These are phyloP conservation scores for Drosophila nr. fundita DNA, from an alignment of 2,888 invertebrate species.

Conservation along the genomic window DNA sequence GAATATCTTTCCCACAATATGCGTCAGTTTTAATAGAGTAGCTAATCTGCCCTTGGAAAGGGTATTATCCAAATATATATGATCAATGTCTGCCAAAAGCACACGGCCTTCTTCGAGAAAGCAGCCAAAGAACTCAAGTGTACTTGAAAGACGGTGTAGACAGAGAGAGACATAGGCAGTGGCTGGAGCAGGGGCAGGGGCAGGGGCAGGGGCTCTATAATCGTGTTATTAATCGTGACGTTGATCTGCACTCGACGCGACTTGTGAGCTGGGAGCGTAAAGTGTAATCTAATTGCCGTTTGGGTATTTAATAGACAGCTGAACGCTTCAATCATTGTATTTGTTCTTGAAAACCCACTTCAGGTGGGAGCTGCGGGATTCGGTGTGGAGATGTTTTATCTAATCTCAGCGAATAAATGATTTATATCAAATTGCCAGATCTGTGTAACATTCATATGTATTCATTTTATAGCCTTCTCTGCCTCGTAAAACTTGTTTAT, in stretches of 20 bases:
- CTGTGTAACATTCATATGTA: not conserved
- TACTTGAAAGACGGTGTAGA: not conserved
- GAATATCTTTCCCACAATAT: not conserved
- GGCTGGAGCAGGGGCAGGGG: too few species aligned
- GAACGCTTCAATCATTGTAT: slow-evolving; percentile 7
- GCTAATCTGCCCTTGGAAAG: slow-evolving; percentile 9
- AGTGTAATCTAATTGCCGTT: slow-evolving; percentile 22
- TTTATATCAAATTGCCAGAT: slow-evolving; percentile 24
- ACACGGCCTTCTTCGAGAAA: slow-evolving; percentile 35
- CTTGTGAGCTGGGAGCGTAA: not conserved
- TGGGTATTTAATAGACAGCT: slow-evolving; percentile 28
- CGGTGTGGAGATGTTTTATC: slow-evolving; percentile 7
- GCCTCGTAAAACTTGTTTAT: slow-evolving; percentile 29
- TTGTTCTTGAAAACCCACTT: slow-evolving; percentile 1
- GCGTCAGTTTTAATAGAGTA: not conserved
- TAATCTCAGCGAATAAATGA: slow-evolving; percentile 14
- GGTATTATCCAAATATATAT: slow-evolving; percentile 1
- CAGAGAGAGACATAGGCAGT: not conserved
- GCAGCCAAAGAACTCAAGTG: not conserved
- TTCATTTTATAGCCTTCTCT: slow-evolving; percentile 2
- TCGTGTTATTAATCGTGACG: slow-evolving; percentile 26
- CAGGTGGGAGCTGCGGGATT: not conserved
- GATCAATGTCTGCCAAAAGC: slow-evolving; percentile 40
- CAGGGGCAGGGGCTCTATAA: not conserved
- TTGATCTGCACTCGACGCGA: slow-evolving; percentile 2